phyloP scores from a whole-genome alignment of 2,888 invertebrate genomes.

The Arge pagana region DNA sequence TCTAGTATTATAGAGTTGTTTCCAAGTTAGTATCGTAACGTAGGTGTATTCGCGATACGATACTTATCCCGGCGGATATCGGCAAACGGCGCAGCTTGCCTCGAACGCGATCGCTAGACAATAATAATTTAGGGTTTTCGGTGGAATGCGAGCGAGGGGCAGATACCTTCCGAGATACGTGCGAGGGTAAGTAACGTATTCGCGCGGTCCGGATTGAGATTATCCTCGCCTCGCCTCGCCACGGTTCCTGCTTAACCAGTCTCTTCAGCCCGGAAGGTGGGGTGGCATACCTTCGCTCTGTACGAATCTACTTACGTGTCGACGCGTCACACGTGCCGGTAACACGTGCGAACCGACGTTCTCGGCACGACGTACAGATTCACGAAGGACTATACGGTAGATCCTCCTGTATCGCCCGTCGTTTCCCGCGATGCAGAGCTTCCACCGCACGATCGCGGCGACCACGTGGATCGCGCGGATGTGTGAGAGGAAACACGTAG shows the following conservation, averaged over 20 bases:
- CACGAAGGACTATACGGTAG: too few species aligned
- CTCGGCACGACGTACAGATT: too few species aligned
- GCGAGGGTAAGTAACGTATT: too few species aligned
- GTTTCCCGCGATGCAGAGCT: constrained; percentile 17
- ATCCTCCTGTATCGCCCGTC: too few species aligned
- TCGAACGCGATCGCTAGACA: constrained; percentile 19
- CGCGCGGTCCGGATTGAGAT: neutral
- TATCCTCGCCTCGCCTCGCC: neutral
- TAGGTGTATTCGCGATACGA: too few species aligned
- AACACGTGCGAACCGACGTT: too few species aligned
- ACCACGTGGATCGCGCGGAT: neutral
- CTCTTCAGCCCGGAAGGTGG: too few species aligned
- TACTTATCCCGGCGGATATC: constrained; percentile 14
- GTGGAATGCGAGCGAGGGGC: constrained; percentile 37
- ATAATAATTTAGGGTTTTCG: constrained; percentile 40
- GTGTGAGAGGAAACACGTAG: neutral
- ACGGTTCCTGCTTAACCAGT: neutral
- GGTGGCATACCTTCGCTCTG: constrained; percentile 15
- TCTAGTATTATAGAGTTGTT: too few species aligned
- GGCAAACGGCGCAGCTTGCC: neutral
- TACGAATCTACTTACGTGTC: constrained; percentile 25
- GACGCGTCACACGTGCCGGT: constrained; percentile 11
- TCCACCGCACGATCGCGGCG: constrained; percentile 11
- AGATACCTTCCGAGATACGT: neutral
- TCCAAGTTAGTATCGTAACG: too few species aligned